Base-by-base conservation (phyloP, 2,113 vertebrate genomes). In the Peromyscus maniculatus region DNA sequence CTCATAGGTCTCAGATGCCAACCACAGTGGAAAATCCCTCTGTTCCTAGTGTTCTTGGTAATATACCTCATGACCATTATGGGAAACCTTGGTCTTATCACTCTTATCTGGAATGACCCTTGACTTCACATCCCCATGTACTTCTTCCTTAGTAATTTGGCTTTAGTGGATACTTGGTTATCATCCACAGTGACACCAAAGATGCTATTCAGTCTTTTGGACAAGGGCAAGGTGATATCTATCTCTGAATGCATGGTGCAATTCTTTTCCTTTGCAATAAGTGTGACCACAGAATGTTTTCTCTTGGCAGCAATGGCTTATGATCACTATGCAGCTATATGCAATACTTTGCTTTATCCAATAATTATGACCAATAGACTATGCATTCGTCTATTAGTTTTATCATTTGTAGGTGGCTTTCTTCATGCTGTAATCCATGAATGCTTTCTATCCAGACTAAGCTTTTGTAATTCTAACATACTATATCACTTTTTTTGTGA, bases 391-490 rank as follows among this genome's bases (percentile, higher is more conserved):
- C 39, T 98, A 5, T 33, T 96, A 33, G 62, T 8, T 33, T 67
- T 83, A 33, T 97, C 98, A 21, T 96, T 89, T 77, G 19, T 97
- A 64, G 97, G 87, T 96, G 98, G 98, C 33, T 66, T 88, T 46
- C 82, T 98, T 64, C 89, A 97, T 94, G 26, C 98, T 10, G 19
- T 89, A 67, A 28, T 92, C 62, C 96, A 97, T 82, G 86, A 97
- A n/a, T 94, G 59, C 24, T 77, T 98, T 46, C 52, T 98, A 57
- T 89, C 93, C 16, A 96, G 87, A 64, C 97, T 99, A 91, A 98
- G 96, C 0, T 92, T 98, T 71, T 99, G 98, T 87, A 97, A 97
- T 4, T 97, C 98, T 67, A 94, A 97, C 66, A 57, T 75, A 92
- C 52, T 96, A 9, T 75, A 97, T 87, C 91, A 97, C 62, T 97